Evolutionary conservation across 2,113 vertebrate species (phyloP), one percentile per base, ranked within the genome.

Genomic region (Anguilla rostrata): DNA sequence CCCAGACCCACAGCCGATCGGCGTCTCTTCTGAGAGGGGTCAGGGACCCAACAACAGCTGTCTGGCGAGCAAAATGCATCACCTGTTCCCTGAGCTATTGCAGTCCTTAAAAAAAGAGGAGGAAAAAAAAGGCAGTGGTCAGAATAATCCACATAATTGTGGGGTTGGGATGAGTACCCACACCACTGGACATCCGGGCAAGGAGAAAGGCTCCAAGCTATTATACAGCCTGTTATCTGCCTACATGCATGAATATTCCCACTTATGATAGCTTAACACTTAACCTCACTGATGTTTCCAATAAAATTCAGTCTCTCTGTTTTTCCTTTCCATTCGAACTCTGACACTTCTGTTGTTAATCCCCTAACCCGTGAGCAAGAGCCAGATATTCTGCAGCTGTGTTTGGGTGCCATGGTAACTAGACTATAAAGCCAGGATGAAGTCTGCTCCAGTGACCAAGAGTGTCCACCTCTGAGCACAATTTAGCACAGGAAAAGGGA

Each of bases 1-100:
- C 78, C 89, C 86, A 86, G 85, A 84, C 66, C 87, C 79, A 82
- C 79, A 90, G 56, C 81, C 56, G 41, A 39, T 6, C 6, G 84
- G 88, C 80, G 39, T 43, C 82, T 34, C 40, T 78, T 15, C 39
- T 56, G 85, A 90, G 81, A 14, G 39, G 39, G 53, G 7, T 75
- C 14, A 75, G 71, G n/a, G 26, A 75, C 71, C 71, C 8, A 22
- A 66, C 22, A 22, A 66, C 22, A 84, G n/a, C 29, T n/a, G 34
- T 14, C 5, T 26, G n/a, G 71, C 1, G 71, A 75, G 71, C 26
- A 34, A 75, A 75, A 9, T 9, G 12, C 71, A 75, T 2, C n/a
- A 75, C 71, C 71, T 75, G 71, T 75, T 53, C 11, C 11, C 63
- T n/a, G 63, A 22, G 63, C 63, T 71, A n/a, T 5, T 75, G 26